phyloP scores from a whole-genome alignment of 2,113 vertebrate species.

The Sebastes fasciatus region DNA sequence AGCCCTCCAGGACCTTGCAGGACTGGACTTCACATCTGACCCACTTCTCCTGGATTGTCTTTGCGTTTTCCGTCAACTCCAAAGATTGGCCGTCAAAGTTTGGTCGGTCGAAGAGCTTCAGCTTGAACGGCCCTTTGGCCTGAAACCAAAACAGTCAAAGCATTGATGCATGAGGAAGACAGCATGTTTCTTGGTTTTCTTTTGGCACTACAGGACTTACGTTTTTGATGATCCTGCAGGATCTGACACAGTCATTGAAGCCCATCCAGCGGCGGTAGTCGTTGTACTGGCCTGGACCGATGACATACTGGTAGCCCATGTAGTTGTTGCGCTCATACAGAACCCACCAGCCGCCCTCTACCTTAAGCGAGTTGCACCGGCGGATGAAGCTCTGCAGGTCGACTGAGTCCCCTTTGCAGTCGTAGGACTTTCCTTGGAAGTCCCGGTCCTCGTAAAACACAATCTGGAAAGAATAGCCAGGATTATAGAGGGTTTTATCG shows the following conservation, averaged over 20 bases:
- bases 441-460: conserved; percentile 78
- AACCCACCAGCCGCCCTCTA: conserved; percentile 80
- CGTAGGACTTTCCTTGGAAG: conserved; percentile 79
- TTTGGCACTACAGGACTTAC: conserved; percentile 42
- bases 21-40: conserved; percentile 61
- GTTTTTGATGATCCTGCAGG: conserved; percentile 75
- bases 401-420: conserved; percentile 77
- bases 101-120: conserved; percentile 52
- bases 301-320: conserved; percentile 62
- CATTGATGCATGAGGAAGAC: neutral
- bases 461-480: conserved; percentile 31
- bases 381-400: conserved; percentile 75
- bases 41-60: conserved; percentile 63
- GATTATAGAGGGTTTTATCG: neutral
- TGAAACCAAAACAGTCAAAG: conserved; percentile 22
- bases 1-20: conserved; percentile 68
- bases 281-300: conserved; percentile 63
- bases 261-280: conserved; percentile 74
- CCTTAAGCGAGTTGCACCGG: conserved; percentile 79
- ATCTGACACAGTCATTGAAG: conserved; percentile 74
- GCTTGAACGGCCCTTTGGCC: conserved; percentile 49
- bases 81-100: conserved; percentile 51
- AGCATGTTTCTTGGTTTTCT: neutral
- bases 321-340: conserved; percentile 65
- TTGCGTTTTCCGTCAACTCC: conserved; percentile 60